phyloP scores from a whole-genome alignment of 2,113 vertebrate genomes.

The Ictalurus punctatus region DNA sequence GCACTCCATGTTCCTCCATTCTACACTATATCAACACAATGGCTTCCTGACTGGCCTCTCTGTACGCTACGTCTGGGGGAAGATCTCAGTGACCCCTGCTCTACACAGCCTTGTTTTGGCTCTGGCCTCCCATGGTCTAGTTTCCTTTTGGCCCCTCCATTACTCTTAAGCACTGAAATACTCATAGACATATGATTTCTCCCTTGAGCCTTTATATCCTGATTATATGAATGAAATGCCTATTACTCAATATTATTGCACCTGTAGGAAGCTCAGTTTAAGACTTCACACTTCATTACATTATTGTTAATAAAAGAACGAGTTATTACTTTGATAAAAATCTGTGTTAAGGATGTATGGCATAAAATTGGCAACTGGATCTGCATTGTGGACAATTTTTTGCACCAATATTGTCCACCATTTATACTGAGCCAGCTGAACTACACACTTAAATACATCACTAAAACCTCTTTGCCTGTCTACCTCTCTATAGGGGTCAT shows the following conservation, averaged over 20 bases:
- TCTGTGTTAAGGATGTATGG: no score
- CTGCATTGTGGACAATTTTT: background rate
- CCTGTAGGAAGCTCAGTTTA: background rate
- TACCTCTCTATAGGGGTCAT: conserved; percentile 20
- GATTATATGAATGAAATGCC: conserved; percentile 16
- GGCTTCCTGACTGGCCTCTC: conserved; percentile 48
- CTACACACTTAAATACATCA: background rate
- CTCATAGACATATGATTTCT: conserved; percentile 7
- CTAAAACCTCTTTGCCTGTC: background rate
- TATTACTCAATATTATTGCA: background rate
- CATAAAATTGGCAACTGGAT: background rate
- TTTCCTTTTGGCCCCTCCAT: conserved; percentile 43
- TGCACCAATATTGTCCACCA: background rate
- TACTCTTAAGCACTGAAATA: conserved; percentile 20
- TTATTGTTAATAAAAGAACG: background rate
- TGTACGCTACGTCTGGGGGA: conserved; percentile 30
- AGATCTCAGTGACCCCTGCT: conserved; percentile 35
- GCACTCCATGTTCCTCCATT: conserved; percentile 23
- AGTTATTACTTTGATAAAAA: background rate
- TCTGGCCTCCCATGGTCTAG: conserved; percentile 31
- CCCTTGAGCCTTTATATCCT: conserved; percentile 22
- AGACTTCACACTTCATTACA: background rate
- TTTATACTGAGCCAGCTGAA: background rate
- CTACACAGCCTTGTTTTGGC: conserved; percentile 33
- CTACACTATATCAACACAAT: conserved; percentile 50